These are phyloP conservation scores for Eutrigla gurnardus DNA, from an alignment of 2,797 vertebrate genomes.

Conservation along the genomic window DNA sequence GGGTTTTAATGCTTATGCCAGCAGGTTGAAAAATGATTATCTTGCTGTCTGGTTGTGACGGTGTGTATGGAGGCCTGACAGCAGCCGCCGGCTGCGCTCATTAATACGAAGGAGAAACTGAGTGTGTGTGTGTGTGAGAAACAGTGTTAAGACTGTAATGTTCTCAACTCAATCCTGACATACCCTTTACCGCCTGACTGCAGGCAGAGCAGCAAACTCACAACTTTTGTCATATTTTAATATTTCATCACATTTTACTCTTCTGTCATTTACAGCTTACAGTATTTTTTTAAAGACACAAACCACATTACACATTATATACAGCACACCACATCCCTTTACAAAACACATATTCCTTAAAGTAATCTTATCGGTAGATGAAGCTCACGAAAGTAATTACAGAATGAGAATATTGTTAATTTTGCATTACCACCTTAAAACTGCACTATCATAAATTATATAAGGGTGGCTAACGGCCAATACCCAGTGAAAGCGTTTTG, in stretches of 20 bases:
- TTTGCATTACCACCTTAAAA: not conserved
- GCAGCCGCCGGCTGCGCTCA: slow-evolving; percentile 70
- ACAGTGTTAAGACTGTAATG: slow-evolving; percentile 47
- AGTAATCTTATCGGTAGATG: not conserved
- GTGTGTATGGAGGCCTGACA: slow-evolving; percentile 68
- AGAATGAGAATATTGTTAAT: not conserved
- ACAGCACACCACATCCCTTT: not conserved
- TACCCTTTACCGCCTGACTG: slow-evolving; percentile 62
- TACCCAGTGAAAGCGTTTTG: too few relatives aligned
- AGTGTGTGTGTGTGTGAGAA: slow-evolving; percentile 28
- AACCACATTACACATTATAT: not conserved
- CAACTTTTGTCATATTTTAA: slow-evolving; percentile 54
- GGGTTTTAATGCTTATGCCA: slow-evolving; percentile 83
- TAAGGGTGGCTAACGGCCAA: too few relatives aligned
- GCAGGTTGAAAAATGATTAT: slow-evolving; percentile 86
- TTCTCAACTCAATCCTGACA: slow-evolving; percentile 65
- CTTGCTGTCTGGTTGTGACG: slow-evolving; percentile 74
- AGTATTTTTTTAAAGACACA: not conserved
- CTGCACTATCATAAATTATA: too few relatives aligned
- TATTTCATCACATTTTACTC: slow-evolving; percentile 57
- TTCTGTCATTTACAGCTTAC: slow-evolving; percentile 8
- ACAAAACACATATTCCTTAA: not conserved
- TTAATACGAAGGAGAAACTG: slow-evolving; percentile 53
- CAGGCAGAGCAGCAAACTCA: slow-evolving; percentile 57
- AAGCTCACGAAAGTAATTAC: not conserved